Percentiles rank a stretch among this genome's conserved stretches.
These are phyloP conservation scores for Pluvialis apricaria DNA, from an alignment of 2,113 vertebrate genomes.

Conservation along the genomic window DNA sequence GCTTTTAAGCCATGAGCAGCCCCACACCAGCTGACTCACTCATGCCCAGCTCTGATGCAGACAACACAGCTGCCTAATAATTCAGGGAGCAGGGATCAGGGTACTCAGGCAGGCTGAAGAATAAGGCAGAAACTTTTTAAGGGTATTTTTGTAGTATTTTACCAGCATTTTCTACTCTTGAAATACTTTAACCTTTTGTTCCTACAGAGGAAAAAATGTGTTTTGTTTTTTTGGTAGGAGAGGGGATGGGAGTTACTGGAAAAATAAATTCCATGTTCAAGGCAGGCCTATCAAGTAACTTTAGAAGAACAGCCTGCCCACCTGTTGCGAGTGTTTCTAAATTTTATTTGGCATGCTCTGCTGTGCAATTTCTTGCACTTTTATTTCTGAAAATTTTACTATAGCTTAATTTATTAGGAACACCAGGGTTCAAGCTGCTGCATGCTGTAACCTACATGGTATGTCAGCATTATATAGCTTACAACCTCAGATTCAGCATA, in stretches of 20 bases:
- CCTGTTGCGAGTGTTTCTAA: slow-evolving; percentile 5
- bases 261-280: slow-evolving; percentile 57
- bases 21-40: background rate
- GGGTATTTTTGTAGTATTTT: background rate
- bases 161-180: background rate
- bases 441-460: background rate
- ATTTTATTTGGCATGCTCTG: slow-evolving; percentile 20
- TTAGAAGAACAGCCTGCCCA: background rate
- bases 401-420: background rate
- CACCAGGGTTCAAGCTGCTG: background rate
- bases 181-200: slow-evolving; percentile 57
- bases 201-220: slow-evolving; percentile 9
- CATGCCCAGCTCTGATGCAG: background rate
- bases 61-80: background rate
- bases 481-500: background rate
- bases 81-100: background rate
- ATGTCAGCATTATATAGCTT: background rate
- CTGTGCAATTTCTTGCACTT: background rate
- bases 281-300: slow-evolving; percentile 6
- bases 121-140: background rate
- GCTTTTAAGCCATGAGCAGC: background rate
- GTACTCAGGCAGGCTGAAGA: background rate
- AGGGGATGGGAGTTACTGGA: slow-evolving; percentile 40
- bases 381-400: background rate
- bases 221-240: background rate